Base-by-base conservation (phyloP, 1,140 invertebrate species). In the Lasioglossum albipes region DNA sequence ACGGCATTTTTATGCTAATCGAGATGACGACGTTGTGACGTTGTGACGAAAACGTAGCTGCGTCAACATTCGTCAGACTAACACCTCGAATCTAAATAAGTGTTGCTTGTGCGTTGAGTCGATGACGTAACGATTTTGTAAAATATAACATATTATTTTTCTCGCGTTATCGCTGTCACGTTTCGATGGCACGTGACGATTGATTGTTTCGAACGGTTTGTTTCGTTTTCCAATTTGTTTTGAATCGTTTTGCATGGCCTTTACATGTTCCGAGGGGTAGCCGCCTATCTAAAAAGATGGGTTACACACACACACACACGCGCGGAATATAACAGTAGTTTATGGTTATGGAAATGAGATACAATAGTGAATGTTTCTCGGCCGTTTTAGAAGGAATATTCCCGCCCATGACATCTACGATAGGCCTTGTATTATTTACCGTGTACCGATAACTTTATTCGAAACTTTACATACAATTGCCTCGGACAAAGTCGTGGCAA, bases 361-460 rank as follows among this genome's bases (percentile, higher is more conserved):
- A 42, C 42, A 45, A 27, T 42, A 27, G 36, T 31, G 20, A n/a
- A 27, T 6, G 18, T 20, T 68, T 69, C 41, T 70, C 52, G 7
- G 16, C 3, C 3, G 66, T 62, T 42, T 84, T 62, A 54, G 45
- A 49, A 72, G 66, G 36, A 67, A 16, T 41, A 42, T 74, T 52
- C 72, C 65, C 59, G 69, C 42, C 12, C 72, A 68, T 85, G 83
- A 81, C 69, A 81, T 85, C 80, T 85, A n/a, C 69, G 22, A 61
- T 45, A 61, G 49, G 61, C 69, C 67, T 67, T 64, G 16, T 61
- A 74, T 61, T 76, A 78, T 77, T 81, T 59, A 49, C 65, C 52
- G 42, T 75, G 81, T 74, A 84, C 74, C 73, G 74, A 64, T 75
- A 72, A 84, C 62, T 68, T 49, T 45, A n/a, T 18, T 49, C 16